Base-by-base conservation (phyloP, 2,797 vertebrate species). In the Coendou prehensilis region DNA sequence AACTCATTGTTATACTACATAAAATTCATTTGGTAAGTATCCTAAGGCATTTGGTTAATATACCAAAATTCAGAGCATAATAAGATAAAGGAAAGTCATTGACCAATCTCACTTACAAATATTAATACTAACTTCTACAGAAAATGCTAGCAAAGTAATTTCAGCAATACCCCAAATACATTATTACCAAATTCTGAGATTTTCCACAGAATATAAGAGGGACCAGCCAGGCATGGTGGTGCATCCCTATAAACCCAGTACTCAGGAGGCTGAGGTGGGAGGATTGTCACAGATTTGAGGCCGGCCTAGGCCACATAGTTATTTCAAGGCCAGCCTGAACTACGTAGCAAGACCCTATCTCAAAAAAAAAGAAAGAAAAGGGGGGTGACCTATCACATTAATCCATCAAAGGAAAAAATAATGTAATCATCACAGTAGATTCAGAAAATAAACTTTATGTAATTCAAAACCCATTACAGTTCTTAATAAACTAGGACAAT, bases 101-200 rank as follows among this genome's bases (percentile, higher is more conserved):
- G 47, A 82, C 54, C 10, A 69, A 61, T 52, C n/a, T 89, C 47
- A 82, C 30, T 50, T 92, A 59, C 22, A 30, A 83, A 59, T 76
- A 83, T 41, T 52, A 52, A 33, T 59, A 67, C 5, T 67, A 81
- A 88, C 67, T 59, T 92, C 78, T 67, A 92, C 83, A 87, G 85
- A 76, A 92, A 95, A 76, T 22, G 28, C 64, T 57, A 64, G 18
- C 69, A 88, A 92, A 95, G 63, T 67, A 83, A 78, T 67, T 7
- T 28, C 33, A 69, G 18, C 26, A 76, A 67, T 67, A 78, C 8
- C 33, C 20, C n/a, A 37, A 89, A 30, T 84, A 92, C 11, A 45
- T 78, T 76, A 88, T 83, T 59, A 89, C 6, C 14, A 78, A 78
- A 78, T 83, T 69, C 59, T 88, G 45, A 14, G 10, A 63, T 57